Percentiles rank a stretch among this genome's conserved stretches.
These are phyloP conservation scores for Elachura formosa DNA, from an alignment of 2,113 vertebrate species.

Conservation along the genomic window DNA sequence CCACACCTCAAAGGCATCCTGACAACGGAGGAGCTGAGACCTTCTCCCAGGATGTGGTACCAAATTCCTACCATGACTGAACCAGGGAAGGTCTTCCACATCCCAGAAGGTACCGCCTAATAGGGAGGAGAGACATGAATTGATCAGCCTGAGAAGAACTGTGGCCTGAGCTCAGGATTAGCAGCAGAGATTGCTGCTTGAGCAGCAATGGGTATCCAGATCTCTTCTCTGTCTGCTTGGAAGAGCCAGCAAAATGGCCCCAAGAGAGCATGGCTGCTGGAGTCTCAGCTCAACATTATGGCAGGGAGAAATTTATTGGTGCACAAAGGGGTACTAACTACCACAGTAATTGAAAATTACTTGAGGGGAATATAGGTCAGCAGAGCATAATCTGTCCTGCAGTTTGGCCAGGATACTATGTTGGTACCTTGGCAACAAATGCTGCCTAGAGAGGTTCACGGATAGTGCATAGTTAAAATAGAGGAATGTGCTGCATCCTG, in stretches of 20 bases:
- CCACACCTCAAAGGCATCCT: neutral
- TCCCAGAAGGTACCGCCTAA: neutral
- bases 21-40: neutral
- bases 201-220: neutral
- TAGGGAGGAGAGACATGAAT: neutral
- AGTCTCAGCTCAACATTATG: neutral
- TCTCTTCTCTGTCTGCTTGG: neutral
- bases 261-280: accelerated
- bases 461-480: neutral
- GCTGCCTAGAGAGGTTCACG: neutral
- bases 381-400: neutral
- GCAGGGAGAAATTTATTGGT: neutral
- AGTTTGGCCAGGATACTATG: neutral
- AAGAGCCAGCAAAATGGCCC: neutral
- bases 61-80: neutral
- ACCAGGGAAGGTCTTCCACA: neutral
- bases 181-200: neutral
- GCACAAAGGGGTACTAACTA: neutral
- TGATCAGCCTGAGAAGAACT: neutral
- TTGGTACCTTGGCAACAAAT: neutral
- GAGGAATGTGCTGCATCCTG: neutral
- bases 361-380: slow-evolving; percentile 1
- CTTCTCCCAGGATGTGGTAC: neutral
- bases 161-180: neutral
- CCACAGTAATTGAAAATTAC: neutral